Percentiles rank a stretch among this genome's conserved stretches.
Evolutionary conservation across 2,797 vertebrate genomes (phyloP).

Genomic region (Gallirallus australis): DNA sequence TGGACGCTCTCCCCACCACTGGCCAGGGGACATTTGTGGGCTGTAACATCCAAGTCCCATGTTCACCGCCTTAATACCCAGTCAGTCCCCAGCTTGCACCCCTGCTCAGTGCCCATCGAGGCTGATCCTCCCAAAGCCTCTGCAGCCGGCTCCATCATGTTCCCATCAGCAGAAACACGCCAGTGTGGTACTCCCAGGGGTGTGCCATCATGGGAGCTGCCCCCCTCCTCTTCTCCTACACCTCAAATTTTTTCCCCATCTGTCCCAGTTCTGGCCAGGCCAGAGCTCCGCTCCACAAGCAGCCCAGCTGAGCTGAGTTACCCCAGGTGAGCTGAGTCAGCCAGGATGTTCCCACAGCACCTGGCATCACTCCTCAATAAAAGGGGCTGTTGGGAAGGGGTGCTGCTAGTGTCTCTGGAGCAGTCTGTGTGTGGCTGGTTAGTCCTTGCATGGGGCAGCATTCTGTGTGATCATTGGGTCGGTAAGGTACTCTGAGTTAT

Average conservation of each 20-base stretch:
- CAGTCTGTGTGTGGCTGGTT: too few species aligned
- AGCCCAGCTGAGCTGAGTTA: too few species aligned
- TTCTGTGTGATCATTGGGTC: too few species aligned
- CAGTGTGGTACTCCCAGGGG: background rate
- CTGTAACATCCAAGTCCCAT: rapidly evolving
- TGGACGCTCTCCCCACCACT: background rate
- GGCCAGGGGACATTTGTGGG: rapidly evolving
- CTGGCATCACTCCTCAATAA: too few species aligned
- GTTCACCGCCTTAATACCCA: background rate
- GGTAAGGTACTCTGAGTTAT: too few species aligned
- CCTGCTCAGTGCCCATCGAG: background rate
- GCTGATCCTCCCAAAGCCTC: background rate
- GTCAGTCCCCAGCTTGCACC: background rate
- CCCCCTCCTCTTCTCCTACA: background rate
- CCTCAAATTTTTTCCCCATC: background rate
- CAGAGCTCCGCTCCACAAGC: too few species aligned
- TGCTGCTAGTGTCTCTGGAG: too few species aligned
- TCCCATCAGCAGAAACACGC: background rate
- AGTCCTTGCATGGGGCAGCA: too few species aligned
- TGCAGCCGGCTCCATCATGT: background rate
- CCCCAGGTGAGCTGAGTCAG: too few species aligned
- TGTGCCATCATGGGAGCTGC: rapidly evolving
- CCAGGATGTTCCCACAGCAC: too few species aligned
- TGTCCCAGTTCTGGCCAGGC: background rate
- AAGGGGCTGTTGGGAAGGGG: too few species aligned